A percentile compares a stretch with the other conserved stretches of the same genome.
Evolutionary conservation across 2,888 invertebrate species (phyloP).

Genomic region (Perizoma flavofasciatum): DNA sequence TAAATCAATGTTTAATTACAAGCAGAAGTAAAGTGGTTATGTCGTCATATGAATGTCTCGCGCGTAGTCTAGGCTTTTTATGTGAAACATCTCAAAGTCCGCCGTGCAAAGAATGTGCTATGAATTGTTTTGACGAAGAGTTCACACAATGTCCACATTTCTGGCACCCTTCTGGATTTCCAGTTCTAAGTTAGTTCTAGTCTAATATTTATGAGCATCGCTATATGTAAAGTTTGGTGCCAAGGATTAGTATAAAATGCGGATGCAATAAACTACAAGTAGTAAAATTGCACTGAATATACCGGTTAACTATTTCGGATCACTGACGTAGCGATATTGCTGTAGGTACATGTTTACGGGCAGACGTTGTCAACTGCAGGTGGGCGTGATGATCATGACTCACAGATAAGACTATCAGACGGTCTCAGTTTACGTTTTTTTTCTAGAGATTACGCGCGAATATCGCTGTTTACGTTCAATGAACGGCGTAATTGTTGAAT

Average conservation of each 20-base stretch:
- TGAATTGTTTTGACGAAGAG: constrained; percentile 52
- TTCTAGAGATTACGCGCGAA: constrained; percentile 42
- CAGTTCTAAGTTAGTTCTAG: constrained; percentile 18
- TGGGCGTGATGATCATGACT: constrained; percentile 52
- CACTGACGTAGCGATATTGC: constrained; percentile 12
- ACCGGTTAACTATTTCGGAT: constrained; percentile 11
- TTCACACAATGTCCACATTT: constrained; percentile 42
- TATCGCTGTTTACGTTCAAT: constrained; percentile 49
- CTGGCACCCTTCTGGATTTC: constrained; percentile 31
- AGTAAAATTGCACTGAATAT: constrained; percentile 22
- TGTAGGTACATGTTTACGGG: constrained; percentile 29
- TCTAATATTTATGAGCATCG: constrained; percentile 19
- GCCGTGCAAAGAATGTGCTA: constrained; percentile 57
- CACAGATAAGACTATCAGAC: constrained; percentile 53
- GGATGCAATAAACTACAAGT: constrained; percentile 19
- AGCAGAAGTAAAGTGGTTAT: constrained; percentile 46
- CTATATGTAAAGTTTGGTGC: constrained; percentile 18
- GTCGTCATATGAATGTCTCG: constrained; percentile 69
- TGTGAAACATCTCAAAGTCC: constrained; percentile 71
- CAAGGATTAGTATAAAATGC: constrained; percentile 25
- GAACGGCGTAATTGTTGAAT: constrained; percentile 43
- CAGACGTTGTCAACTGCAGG: constrained; percentile 44
- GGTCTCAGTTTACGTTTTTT: constrained; percentile 40
- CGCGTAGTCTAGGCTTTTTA: constrained; percentile 73
- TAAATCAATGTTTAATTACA: constrained; percentile 42